Evolutionary conservation across 2,888 invertebrate genomes (phyloP).

Genomic region (Thera obeliscata): DNA sequence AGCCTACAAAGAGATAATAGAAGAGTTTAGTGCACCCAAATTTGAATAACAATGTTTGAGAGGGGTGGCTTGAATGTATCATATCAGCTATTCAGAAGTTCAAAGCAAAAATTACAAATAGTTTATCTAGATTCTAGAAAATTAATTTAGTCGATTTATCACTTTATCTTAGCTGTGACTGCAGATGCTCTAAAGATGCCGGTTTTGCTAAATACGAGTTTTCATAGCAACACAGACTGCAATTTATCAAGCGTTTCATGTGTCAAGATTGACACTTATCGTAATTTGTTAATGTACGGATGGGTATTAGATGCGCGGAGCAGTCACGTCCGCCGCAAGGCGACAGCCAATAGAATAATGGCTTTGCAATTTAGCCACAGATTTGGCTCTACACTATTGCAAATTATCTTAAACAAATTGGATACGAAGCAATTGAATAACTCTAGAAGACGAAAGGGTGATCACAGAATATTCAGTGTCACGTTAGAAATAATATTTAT

Average conservation of each 20-base stretch:
- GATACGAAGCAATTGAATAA: slow-evolving; percentile 3
- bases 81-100: no score
- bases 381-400: slow-evolving; percentile 40
- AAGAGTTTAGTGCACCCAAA: slow-evolving; percentile 39
- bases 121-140: background rate
- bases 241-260: slow-evolving; percentile 22
- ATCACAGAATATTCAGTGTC: background rate
- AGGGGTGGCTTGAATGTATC: no score
- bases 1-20: slow-evolving; percentile 50
- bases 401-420: slow-evolving; percentile 37
- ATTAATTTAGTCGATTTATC: background rate
- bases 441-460: background rate
- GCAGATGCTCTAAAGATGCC: background rate
- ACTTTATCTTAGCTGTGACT: slow-evolving; percentile 1
- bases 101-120: background rate
- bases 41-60: slow-evolving; percentile 19
- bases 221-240: slow-evolving; percentile 3
- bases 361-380: slow-evolving; percentile 53
- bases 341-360: slow-evolving; percentile 66
- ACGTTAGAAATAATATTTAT: background rate
- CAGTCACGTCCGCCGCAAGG: slow-evolving; percentile 34
- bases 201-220: background rate
- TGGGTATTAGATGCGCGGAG: slow-evolving; percentile 41
- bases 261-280: slow-evolving; percentile 42
- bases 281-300: slow-evolving; percentile 21